A percentile compares a stretch with the other conserved stretches of the same genome.
Evolutionary conservation across 2,797 vertebrate genomes (phyloP).

Genomic region (Furcifer pardalis): DNA sequence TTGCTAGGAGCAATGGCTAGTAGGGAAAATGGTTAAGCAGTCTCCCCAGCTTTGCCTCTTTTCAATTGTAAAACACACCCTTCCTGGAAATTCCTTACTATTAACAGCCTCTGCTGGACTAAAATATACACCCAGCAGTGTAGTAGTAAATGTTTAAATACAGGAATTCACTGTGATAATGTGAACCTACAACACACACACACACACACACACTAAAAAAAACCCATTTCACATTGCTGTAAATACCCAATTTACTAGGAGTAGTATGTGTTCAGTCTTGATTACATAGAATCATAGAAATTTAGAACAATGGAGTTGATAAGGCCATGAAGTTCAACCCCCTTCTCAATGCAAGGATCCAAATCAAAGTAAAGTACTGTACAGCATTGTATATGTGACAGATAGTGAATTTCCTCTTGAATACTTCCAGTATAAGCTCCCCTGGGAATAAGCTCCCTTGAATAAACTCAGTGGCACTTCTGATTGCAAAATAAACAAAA

Average conservation of each 20-base stretch:
- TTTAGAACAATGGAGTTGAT: neutral
- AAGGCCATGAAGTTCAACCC: too few species aligned
- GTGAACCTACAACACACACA: too few species aligned
- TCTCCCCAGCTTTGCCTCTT: neutral
- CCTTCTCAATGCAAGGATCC: too few species aligned
- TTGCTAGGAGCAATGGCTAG: neutral
- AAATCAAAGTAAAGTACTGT: too few species aligned
- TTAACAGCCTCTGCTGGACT: too few species aligned
- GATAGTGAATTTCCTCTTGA: too few species aligned
- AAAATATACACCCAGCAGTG: neutral
- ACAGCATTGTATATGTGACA: too few species aligned
- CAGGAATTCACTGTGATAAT: neutral
- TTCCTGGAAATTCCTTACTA: neutral
- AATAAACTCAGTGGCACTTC: too few species aligned
- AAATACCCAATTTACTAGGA: neutral
- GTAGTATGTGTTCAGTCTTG: neutral
- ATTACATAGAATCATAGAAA: neutral
- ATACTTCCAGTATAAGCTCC: too few species aligned
- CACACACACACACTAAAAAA: neutral
- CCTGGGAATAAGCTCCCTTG: too few species aligned
- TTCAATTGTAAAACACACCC: neutral
- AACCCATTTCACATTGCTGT: neutral
- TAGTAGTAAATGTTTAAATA: neutral
- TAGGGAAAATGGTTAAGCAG: neutral
- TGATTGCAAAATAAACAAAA: neutral